phyloP scores from a whole-genome alignment of 2,113 vertebrate species.

The Gavialis gangeticus region DNA sequence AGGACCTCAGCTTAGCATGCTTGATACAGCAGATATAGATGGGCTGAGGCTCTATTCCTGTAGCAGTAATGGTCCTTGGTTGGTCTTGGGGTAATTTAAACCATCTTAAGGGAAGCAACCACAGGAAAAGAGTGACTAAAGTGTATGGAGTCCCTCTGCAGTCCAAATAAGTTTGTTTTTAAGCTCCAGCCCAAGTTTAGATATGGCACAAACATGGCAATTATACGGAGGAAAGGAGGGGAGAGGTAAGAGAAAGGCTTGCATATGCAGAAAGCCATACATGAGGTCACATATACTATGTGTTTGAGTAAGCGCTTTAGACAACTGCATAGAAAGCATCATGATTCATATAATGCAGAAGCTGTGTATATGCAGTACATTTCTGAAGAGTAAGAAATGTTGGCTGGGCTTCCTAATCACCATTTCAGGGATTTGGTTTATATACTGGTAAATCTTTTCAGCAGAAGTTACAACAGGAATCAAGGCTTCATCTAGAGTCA shows the following conservation, averaged over 20 bases:
- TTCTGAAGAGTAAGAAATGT: not conserved
- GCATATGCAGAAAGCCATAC: not conserved
- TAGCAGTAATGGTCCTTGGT: not conserved
- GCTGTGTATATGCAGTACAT: not conserved
- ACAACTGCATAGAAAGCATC: not conserved
- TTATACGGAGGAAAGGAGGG: not conserved
- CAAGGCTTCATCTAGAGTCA: not conserved
- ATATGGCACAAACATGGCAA: not conserved
- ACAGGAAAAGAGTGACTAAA: no score
- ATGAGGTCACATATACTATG: not conserved
- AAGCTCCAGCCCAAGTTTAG: not conserved
- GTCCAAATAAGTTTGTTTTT: not conserved
- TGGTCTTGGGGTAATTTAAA: not conserved
- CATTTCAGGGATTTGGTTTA: conserved; percentile 2
- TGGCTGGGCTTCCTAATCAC: not conserved
- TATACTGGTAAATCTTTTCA: not conserved
- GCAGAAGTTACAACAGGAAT: not conserved
- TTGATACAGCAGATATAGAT: not conserved
- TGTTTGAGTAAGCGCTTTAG: not conserved
- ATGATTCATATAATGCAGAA: not conserved
- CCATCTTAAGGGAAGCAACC: no score
- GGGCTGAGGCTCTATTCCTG: not conserved
- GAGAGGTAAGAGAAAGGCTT: not conserved
- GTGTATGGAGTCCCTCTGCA: not conserved
- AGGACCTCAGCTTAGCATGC: not conserved